Conservation (phyloP, 2,113 vertebrate genomes). For the Tetrax tetrax region DNA sequence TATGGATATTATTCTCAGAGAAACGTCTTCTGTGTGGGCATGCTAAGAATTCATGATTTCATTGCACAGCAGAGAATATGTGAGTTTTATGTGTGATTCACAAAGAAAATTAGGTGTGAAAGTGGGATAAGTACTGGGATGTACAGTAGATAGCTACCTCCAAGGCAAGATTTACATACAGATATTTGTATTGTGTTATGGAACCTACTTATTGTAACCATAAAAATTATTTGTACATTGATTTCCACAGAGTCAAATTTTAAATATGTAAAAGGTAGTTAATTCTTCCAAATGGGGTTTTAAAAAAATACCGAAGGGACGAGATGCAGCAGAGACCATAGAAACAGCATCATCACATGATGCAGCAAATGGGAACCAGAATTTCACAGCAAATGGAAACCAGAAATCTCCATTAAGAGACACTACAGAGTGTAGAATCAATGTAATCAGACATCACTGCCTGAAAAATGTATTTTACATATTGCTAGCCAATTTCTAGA, state of each 20-base stretch:
- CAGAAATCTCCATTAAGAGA: conserved; percentile 57
- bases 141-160: conserved; percentile 57
- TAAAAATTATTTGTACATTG: conserved; percentile 66
- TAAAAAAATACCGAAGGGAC: conserved; percentile 26
- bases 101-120: conserved; percentile 72
- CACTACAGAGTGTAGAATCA: conserved; percentile 4
- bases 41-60: conserved; percentile 69
- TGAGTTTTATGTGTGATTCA: conserved; percentile 70
- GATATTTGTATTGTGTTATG: conserved; percentile 65
- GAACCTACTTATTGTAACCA: conserved; percentile 49
- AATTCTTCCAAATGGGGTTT: conserved; percentile 61
- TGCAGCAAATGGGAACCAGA: conserved; percentile 31
- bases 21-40: conserved; percentile 59
- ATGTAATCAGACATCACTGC: conserved; percentile 27
- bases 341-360: background rate
- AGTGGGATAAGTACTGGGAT: conserved; percentile 63
- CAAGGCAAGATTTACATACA: conserved; percentile 69
- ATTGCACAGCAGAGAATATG: conserved; percentile 69
- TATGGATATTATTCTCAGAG: conserved; percentile 66
- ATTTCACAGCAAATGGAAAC: conserved; percentile 33
- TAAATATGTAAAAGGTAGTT: conserved; percentile 59
- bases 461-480: conserved; percentile 28
- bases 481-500: conserved; percentile 34
- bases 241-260: conserved; percentile 60
- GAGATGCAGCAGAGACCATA: conserved; percentile 12